Evolutionary conservation across 64 coral and sea anemone species (phyloP), one percentile per base, ranked within the genome.

Genomic region (Dendronephthya gigantea): DNA sequence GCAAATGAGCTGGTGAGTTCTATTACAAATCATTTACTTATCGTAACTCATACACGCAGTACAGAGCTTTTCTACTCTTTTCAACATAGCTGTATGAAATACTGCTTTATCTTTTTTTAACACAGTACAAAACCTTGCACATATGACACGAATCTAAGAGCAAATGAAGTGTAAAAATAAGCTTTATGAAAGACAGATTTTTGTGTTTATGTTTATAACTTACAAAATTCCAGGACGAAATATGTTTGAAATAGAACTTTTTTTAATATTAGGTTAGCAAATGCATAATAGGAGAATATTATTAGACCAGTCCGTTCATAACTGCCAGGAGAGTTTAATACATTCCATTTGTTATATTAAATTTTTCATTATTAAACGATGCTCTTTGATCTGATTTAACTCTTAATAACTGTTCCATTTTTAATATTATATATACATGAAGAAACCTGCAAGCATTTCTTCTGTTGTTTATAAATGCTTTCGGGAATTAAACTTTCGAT

Each of bases 291-390:
- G 2, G 14, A n/a, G 51, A 15, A 58, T 58, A 58, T 58, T 16
- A n/a, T 16, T 58, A 15, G 22, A 22, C 22, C 14, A n/a, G 51
- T 2, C 22, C 9, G 14, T 58, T 58, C 4, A 58, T 58, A 58
- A 17, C 51, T n/a, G 51, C 51, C 51, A 58, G 51, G 51, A 58
- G 14, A 23, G n/a, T n/a, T n/a, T n/a, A n/a, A n/a, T 62, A 62
- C 55, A 62, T 62, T 62, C 55, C 55, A 62, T 62, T 62, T 62
- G 55, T 23, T 62, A 62, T 62, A n/a, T n/a, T n/a, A 62, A 62
- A 62, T 27, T 62, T 5, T 62, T 6, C 41, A 45, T 45, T 45
- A 4, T 45, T 45, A 6, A 45, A 45, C 4, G 41, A 45, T 45
- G 41, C 41, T 11, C 41, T 45, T 45, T 45, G 41, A 45, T 45